Base-by-base conservation (phyloP, 2,888 invertebrate species). In the Ceramica pisi region DNA sequence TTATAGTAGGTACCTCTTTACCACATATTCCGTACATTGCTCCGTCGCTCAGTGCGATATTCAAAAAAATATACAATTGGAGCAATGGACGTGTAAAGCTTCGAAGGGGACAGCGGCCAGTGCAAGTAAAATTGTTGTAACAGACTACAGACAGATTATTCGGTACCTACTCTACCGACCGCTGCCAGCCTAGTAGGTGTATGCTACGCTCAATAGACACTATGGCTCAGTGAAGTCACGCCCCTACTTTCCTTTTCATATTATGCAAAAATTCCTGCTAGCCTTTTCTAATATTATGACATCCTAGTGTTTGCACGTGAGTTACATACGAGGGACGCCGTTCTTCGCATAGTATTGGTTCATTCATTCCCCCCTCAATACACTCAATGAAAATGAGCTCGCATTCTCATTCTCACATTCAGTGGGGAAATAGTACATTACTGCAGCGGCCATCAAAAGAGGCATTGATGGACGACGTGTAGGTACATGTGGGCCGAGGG, bases 261-360 rank as follows among this genome's bases (percentile, higher is more conserved):
- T 74, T 74, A 75, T 74, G 67, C 68, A 69, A 77, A 81, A 84
- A 89, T 89, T 88, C 85, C 71, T 78, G 57, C 53, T 66, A 64
- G 74, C 63, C 84, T 84, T 81, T 84, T 78, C 38, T 66, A 60
- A 5, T 64, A 59, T 85, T 85, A 90, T 94, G 90, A 46, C 82
- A 64, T 70, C 94, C 94, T 93, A 83, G 94, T 95, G 88, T 63
- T 73, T 85, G 80, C 88, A 92, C 90, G 90, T 91, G 88, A 88
- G 81, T 87, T 82, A 88, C 93, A 93, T 93, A 92, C 92, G 86
- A 92, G 92, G 91, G 92, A 92, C 91, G 91, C 89, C 87, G 89
- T 91, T 90, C 87, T 85, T 89, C 85, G 79, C 84, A 79, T 87
- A 81, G 69, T 80, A 35, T 71, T 77, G 59, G 71, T 87, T 87